A percentile compares a stretch with the other conserved stretches of the same genome.
These are phyloP conservation scores for Actinopyga echinites DNA, from an alignment of 53 echinoderm and acorn worm species.

Conservation along the genomic window DNA sequence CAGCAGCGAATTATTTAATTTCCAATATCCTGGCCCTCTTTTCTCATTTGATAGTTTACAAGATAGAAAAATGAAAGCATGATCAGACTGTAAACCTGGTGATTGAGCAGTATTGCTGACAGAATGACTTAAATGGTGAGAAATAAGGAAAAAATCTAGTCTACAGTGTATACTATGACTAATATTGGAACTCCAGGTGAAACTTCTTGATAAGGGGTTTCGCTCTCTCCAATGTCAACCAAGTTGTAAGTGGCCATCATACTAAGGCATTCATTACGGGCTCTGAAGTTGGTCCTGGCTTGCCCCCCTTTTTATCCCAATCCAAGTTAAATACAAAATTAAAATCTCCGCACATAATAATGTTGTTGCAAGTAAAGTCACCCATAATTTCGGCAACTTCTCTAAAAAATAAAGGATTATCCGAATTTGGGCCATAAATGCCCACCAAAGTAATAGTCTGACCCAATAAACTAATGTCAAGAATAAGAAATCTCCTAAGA, in stretches of 20 bases:
- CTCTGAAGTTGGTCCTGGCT: too few relatives aligned
- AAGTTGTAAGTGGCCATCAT: not conserved
- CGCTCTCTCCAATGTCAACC: not conserved
- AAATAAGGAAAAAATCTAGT: too few relatives aligned
- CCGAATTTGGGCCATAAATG: not conserved
- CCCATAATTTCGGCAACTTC: too few relatives aligned
- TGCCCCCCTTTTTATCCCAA: constrained; percentile 11
- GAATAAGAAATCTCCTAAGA: not conserved
- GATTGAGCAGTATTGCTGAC: not conserved
- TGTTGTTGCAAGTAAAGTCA: too few relatives aligned
- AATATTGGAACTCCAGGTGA: constrained; percentile 22
- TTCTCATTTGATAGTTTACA: not conserved
- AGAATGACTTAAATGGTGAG: too few relatives aligned
- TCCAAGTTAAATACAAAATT: not conserved
- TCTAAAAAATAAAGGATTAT: not conserved
- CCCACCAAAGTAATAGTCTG: too few relatives aligned
- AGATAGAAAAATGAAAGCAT: too few relatives aligned
- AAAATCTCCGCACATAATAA: too few relatives aligned
- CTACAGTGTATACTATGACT: not conserved
- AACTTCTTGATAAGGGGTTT: not conserved
- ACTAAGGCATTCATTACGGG: too few relatives aligned
- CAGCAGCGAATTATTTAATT: too few relatives aligned
- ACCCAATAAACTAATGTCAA: too few relatives aligned
- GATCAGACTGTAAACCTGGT: too few relatives aligned
- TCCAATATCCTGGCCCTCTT: constrained; percentile 13